Conservation (phyloP, 2,797 vertebrate species). For the Silurus lanzhouensis region DNA sequence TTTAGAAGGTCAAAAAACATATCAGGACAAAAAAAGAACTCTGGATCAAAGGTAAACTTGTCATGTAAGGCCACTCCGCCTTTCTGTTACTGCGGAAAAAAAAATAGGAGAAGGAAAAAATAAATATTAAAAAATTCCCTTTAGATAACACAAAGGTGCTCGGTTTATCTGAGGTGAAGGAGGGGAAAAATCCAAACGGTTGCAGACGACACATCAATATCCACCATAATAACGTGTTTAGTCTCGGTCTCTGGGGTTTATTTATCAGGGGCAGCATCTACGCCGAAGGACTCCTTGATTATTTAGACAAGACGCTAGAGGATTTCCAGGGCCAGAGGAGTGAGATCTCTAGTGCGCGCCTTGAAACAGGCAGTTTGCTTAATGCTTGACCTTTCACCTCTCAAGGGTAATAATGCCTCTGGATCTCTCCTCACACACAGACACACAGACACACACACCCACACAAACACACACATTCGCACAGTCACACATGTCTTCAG, state of each 20-base stretch:
- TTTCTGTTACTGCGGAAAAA: constrained; percentile 41
- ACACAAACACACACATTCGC: constrained; percentile 35
- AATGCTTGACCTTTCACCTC: constrained; percentile 80
- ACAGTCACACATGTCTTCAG: constrained; percentile 40
- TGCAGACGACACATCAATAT: constrained; percentile 64
- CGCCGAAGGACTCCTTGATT: constrained; percentile 78
- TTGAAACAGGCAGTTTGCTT: constrained; percentile 75
- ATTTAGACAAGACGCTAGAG: constrained; percentile 77
- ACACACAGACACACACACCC: constrained; percentile 64
- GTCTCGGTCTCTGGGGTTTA: constrained; percentile 76
- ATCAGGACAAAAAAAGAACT: constrained; percentile 68
- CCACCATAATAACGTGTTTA: constrained; percentile 60
- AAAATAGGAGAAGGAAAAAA: constrained; percentile 35
- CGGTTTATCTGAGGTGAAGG: neutral
- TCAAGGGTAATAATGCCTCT: constrained; percentile 79
- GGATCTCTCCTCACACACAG: constrained; percentile 74
- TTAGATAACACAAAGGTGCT: constrained; percentile 7
- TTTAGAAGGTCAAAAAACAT: constrained; percentile 81
- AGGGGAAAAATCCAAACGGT: constrained; percentile 61
- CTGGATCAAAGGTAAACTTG: constrained; percentile 71
- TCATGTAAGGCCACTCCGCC: constrained; percentile 51
- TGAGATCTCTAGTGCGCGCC: constrained; percentile 72
- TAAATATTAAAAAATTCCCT: neutral
- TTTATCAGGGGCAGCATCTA: constrained; percentile 78
- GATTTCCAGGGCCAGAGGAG: constrained; percentile 73